Base-by-base conservation (phyloP, 2,113 vertebrate genomes). In the Budorcas taxicolor region DNA sequence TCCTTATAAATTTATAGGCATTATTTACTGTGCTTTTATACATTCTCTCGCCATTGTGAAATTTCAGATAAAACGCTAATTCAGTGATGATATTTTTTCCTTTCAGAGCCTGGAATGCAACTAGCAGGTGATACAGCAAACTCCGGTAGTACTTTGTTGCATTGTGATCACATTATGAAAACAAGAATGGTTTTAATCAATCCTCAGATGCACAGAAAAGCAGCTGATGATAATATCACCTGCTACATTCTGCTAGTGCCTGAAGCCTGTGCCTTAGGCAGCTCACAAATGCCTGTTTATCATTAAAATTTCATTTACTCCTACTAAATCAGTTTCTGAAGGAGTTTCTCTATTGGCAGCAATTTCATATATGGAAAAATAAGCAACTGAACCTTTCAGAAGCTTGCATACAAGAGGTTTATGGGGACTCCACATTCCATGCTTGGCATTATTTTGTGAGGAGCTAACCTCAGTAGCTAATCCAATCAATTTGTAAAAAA, bases 61-160 rank as follows among this genome's bases (percentile, higher is more conserved):
- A 87, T 95, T 97, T 85, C 86, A 90, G 90, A 71, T 93, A 93
- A 91, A 91, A 84, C 76, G 16, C 7, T 85, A 94, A 95, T 87
- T 94, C 67, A 78, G 4, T 78, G 19, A 76, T 60, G 29, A 55
- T 58, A 86, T 71, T 55, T 86, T 82, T 58, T 82, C n/a, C 13
- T 90, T 87, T 27, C 57, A 57, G 45, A 91, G 53, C 16, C 40
- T 47, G 36, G 40, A 60, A 85, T 57, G 90, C n/a, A 96, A 83
- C 85, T 53, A 90, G 16, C n/a, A 33, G 16, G 33, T 43, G 52
- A 64, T 10, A 6, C 31, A 3, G 45, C 55, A 60, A 81, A 53
- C 33, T 33, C 62, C 47, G 47, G 33, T 15, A 55, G 74, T 80
- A 43, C 21, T 88, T 89, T 76, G 64, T 31, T 87, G 40, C 23